Conservation (phyloP, 1,140 invertebrate genomes). For the Zophobas morio region DNA sequence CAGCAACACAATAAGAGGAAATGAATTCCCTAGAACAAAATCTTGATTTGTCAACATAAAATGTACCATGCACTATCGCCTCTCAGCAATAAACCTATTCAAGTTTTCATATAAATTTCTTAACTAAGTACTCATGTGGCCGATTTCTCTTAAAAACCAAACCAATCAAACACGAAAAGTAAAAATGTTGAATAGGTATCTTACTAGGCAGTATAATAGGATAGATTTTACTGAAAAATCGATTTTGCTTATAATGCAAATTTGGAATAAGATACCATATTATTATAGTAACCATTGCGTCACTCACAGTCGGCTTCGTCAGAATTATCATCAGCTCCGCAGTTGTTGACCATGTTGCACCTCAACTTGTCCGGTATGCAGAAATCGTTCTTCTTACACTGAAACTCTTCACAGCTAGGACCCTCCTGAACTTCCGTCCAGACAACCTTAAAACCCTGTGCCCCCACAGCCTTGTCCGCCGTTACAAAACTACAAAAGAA, state of each 20-base stretch:
- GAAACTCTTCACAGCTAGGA: constrained; percentile 74
- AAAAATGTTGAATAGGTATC: constrained; percentile 28
- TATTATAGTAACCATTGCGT: constrained; percentile 60
- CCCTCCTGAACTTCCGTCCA: constrained; percentile 88
- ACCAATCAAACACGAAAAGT: not conserved
- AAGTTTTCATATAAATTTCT: not conserved
- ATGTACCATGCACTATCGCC: constrained; percentile 22
- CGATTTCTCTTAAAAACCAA: constrained; percentile 5
- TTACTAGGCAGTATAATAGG: constrained; percentile 13
- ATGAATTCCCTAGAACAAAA: constrained; percentile 27
- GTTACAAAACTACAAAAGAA: constrained; percentile 80
- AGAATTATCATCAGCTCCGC: constrained; percentile 82
- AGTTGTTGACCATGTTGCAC: constrained; percentile 86
- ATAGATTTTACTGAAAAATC: constrained; percentile 40
- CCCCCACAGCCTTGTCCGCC: constrained; percentile 87
- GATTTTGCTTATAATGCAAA: constrained; percentile 47
- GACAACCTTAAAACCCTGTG: constrained; percentile 87
- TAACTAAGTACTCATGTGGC: not conserved
- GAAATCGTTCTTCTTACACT: constrained; percentile 78
- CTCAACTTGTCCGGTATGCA: constrained; percentile 85
- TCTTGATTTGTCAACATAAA: constrained; percentile 30
- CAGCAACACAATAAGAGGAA: constrained; percentile 32
- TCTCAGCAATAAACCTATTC: constrained; percentile 38
- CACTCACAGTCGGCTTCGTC: constrained; percentile 89
- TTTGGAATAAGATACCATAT: constrained; percentile 49